phyloP scores from a whole-genome alignment of 2,797 vertebrate genomes.

The Myotis myotis region DNA sequence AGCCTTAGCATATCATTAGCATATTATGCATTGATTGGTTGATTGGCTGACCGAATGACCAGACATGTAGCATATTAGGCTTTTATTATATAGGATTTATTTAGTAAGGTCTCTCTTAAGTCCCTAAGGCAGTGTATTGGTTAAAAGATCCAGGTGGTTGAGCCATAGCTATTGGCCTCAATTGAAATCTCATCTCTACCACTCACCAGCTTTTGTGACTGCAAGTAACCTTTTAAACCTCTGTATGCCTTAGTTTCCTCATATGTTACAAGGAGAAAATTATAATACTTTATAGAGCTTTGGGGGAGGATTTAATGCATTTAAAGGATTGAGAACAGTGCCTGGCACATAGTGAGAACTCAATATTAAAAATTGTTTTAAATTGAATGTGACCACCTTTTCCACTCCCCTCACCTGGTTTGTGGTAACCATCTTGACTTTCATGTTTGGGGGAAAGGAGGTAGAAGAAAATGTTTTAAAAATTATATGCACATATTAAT shows the following conservation, averaged over 20 bases:
- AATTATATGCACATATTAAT: background rate
- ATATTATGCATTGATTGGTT: no score
- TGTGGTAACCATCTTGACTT: background rate
- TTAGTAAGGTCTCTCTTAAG: slow-evolving; percentile 19
- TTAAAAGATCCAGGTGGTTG: background rate
- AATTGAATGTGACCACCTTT: background rate
- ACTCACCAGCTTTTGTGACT: background rate
- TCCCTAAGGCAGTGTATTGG: background rate
- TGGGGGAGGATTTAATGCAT: background rate
- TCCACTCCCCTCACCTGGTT: background rate
- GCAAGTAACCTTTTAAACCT: background rate
- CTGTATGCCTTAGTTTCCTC: background rate
- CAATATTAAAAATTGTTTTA: background rate
- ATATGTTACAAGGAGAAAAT: slow-evolving; percentile 1
- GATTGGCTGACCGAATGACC: no score
- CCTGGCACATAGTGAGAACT: background rate
- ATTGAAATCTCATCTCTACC: background rate
- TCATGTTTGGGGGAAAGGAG: background rate
- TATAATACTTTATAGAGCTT: background rate
- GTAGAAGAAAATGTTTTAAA: slow-evolving; percentile 6
- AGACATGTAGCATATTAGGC: no score
- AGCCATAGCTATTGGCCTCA: background rate
- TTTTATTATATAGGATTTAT: background rate
- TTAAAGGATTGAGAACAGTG: background rate
- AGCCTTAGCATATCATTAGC: no score